Conservation (phyloP, 1,140 invertebrate genomes). For the Euglossa dilemma region DNA sequence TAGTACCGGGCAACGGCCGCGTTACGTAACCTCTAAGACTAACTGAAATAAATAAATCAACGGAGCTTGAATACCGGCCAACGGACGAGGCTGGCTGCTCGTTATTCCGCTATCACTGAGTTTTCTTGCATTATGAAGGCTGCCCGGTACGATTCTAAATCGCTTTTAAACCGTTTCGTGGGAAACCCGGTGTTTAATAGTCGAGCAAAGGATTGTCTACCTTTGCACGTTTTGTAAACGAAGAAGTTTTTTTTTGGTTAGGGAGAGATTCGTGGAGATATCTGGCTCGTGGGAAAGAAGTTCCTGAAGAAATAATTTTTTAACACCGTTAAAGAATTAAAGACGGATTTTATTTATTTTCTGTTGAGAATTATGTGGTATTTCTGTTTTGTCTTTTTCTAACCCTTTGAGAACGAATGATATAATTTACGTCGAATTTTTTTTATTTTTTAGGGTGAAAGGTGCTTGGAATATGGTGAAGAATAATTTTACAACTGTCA, state of each 20-base stretch:
- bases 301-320: no score
- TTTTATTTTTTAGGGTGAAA: no score
- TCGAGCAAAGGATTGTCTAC: neutral
- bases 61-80: neutral
- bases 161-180: neutral
- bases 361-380: no score
- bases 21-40: constrained; percentile 8
- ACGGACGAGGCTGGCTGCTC: constrained; percentile 6
- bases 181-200: neutral
- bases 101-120: constrained; percentile 1
- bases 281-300: neutral
- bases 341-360: no score
- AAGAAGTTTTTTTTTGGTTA: neutral
- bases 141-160: neutral
- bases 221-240: neutral
- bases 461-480: no score
- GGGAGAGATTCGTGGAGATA: no score
- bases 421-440: no score
- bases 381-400: no score
- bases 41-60: constrained; percentile 40
- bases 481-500: no score
- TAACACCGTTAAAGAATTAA: no score
- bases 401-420: no score
- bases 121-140: neutral
- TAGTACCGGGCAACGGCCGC: neutral